Evolutionary conservation across 1,140 invertebrate genomes (phyloP).

Genomic region (Copidosoma floridanum): DNA sequence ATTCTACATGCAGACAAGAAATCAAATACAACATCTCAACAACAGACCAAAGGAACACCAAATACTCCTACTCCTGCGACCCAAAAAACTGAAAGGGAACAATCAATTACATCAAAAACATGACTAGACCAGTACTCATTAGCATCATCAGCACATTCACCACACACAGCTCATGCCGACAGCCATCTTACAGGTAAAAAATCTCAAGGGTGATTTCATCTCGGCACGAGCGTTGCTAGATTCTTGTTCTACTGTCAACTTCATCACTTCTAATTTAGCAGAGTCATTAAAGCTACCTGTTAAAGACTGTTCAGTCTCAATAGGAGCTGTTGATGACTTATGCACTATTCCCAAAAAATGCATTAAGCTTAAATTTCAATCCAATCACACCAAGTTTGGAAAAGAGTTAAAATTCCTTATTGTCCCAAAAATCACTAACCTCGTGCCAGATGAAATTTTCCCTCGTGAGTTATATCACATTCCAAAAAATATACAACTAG

Average conservation of each 20-base stretch:
- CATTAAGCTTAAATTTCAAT: neutral
- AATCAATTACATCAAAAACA: neutral
- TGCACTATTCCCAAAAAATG: neutral
- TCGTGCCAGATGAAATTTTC: neutral
- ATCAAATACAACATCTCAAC: too few species aligned
- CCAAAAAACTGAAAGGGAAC: neutral
- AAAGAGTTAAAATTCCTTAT: neutral
- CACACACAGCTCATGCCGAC: neutral
- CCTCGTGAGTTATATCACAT: constrained; percentile 4
- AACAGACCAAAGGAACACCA: too few species aligned
- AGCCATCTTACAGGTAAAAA: neutral
- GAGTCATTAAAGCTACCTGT: neutral
- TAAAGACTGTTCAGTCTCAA: neutral
- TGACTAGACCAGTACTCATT: too few species aligned
- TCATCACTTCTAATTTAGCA: neutral
- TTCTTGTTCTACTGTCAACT: neutral
- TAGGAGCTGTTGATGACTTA: neutral
- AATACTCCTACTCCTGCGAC: neutral
- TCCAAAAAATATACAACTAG: constrained; percentile 16
- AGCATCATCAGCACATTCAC: neutral
- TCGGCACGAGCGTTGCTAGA: neutral
- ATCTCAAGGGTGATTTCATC: too few species aligned
- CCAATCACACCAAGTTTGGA: neutral
- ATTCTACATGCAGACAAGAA: neutral
- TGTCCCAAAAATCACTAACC: neutral